A percentile compares a stretch with the other conserved stretches of the same genome.
These are phyloP conservation scores for Ommatoiulus sabulosus DNA, from an alignment of 2,888 invertebrate species.

Conservation along the genomic window DNA sequence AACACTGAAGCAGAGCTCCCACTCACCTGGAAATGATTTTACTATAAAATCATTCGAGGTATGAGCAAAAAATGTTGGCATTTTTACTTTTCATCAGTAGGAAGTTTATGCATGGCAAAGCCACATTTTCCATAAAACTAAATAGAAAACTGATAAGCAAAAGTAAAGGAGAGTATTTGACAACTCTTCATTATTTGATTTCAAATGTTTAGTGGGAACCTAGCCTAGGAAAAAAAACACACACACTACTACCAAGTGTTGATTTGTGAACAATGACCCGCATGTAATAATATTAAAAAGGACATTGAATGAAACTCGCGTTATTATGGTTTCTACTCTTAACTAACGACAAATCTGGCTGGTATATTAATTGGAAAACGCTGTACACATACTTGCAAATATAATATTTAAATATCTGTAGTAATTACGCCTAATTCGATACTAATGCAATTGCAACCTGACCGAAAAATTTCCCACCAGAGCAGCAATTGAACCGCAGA, in stretches of 20 bases:
- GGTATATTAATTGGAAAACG: not conserved
- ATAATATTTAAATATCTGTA: constrained; percentile 40
- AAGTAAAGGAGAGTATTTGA: not conserved
- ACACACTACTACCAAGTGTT: not conserved
- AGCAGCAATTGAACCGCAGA: not conserved
- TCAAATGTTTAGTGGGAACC: constrained; percentile 17
- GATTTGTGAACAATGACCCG: not conserved
- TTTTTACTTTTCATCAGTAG: not conserved
- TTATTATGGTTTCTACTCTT: not conserved
- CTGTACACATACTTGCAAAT: constrained; percentile 6
- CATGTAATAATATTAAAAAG: constrained; percentile 20
- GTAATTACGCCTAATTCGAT: not conserved
- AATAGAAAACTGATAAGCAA: not conserved
- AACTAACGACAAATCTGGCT: not conserved
- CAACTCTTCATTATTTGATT: not conserved
- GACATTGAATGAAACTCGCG: not conserved
- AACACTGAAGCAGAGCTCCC: not conserved
- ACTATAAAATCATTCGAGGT: constrained; percentile 25
- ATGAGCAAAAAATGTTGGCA: not conserved
- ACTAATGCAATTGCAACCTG: not conserved
- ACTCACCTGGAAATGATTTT: constrained; percentile 37
- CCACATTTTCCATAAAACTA: not conserved
- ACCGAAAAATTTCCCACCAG: not conserved
- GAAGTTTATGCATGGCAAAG: not conserved
- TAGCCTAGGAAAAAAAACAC: not conserved